Evolutionary conservation across 2,888 invertebrate genomes (phyloP), one percentile per base, ranked within the genome.

Genomic region (Nyleta sp.): DNA sequence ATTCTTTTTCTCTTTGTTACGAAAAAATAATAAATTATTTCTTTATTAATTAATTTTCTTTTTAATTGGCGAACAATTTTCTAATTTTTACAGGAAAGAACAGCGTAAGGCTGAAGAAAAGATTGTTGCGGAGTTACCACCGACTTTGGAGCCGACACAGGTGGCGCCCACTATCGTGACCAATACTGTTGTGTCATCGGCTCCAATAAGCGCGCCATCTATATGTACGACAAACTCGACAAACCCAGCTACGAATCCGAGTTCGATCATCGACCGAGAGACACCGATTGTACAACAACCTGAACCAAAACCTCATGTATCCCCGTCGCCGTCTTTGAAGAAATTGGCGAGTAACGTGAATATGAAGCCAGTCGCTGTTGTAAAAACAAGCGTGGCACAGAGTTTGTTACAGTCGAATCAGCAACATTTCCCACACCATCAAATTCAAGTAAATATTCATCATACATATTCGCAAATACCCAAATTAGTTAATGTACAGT

Each of bases 211-310:
- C 17, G 8, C 84, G 2, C 24, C 84, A 2, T 42, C 82, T 5
- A 80, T 77, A 8, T 78, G 82, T 7, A 1, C 91, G 90, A 7
- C 92, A 18, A 80, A 71, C 90, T 78, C 84, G 89, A 46, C 89
- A 88, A n/a, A 91, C 91, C 42, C 68, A 1, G 18, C 91, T 90
- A 76, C 91, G 89, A 11, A 91, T 91, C 24, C 91, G 90, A 83
- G 90, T 91, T 11, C 91, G 82, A 38, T 91, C 90, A 76, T 92
- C 91, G 6, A 92, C 90, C 1, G 87, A 88, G 35, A 91, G 89
- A 5, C 78, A 35, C 15, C 77, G 0, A 38, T 75, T 22, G 38
- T 65, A 2, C 68, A 72, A 15, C 72, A 68, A 20, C 6, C 78
- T 10, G 79, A 79, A 35, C 35, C 65, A 18, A 79, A 79, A 18